Evolutionary conservation across 2,888 invertebrate species (phyloP), one percentile per base, ranked within the genome.

Genomic region (Xylota sylvarum): DNA sequence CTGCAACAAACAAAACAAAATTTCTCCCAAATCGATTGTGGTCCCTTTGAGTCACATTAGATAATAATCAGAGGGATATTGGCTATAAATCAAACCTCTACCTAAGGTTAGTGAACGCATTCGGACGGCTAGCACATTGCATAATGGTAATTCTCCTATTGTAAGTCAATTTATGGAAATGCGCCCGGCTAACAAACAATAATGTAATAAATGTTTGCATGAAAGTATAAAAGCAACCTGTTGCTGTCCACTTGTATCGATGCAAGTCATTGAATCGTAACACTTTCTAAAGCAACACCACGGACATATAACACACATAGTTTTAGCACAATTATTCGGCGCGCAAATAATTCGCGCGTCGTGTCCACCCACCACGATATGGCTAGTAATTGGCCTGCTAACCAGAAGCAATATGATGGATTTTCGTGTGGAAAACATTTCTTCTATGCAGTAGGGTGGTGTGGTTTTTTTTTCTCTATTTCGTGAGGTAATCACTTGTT

Each of bases 231-330:
- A 37, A 46, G 32, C 77, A 82, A 82, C 80, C 76, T 80, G 80
- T 67, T 85, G 70, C 23, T 37, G 65, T 76, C 56, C 81, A 76
- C 81, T 72, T 85, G 69, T 80, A 48, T 17, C 35, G 69, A 79
- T 74, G 56, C 43, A 35, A 72, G 60, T 56, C 76, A 81, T 72
- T 85, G 76, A 77, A 60, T 81, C 81, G 81, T 81, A 77, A 77
- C 81, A 81, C 81, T 85, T 81, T 81, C 85, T 85, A 77, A 65
- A 58, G 58, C 60, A 50, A 64, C 70, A 56, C 64, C 72, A 65
- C 30, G 27, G 56, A 46, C 58, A 70, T 43, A 64, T 37, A 70
- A 55, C 50, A 73, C 69, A 69, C 60, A 67, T n/a, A 50, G 10
- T 40, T 58, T 10, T 17, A 50, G 56, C 14, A 56, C 73, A 69